A percentile compares a stretch with the other conserved stretches of the same genome.
These are phyloP conservation scores for Chiridota heheva DNA, from an alignment of 35 echinoderm and acorn worm species.

Conservation along the genomic window DNA sequence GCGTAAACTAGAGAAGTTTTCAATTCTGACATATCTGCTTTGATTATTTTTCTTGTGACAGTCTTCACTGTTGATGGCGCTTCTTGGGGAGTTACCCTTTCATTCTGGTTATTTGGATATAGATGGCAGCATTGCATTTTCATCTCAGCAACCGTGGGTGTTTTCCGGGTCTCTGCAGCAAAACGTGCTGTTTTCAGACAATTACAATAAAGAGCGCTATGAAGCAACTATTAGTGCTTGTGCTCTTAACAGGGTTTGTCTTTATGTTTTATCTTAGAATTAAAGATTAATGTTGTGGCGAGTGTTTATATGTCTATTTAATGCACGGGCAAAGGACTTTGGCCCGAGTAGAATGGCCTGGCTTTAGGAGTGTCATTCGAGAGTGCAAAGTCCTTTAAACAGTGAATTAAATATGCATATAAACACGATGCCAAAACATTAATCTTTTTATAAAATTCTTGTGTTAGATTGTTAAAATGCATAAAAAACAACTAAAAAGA, in stretches of 20 bases:
- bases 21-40: neutral
- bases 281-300: neutral
- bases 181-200: conserved; percentile 50
- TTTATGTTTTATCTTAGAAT: neutral
- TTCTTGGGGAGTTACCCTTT: conserved; percentile 39
- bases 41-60: neutral
- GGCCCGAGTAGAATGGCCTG: too few relatives aligned
- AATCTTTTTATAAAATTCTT: too few relatives aligned
- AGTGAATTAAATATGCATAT: too few relatives aligned
- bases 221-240: conserved; percentile 42
- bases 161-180: conserved; percentile 53
- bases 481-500: too few relatives aligned
- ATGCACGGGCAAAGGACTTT: neutral
- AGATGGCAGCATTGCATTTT: conserved; percentile 33
- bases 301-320: neutral
- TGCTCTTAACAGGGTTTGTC: conserved; percentile 61
- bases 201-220: conserved; percentile 41
- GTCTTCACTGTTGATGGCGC: conserved; percentile 58
- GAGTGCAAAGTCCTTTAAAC: too few relatives aligned
- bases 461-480: too few relatives aligned
- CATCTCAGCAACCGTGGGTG: conserved; percentile 57
- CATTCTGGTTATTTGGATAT: conserved; percentile 2
- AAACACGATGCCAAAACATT: too few relatives aligned
- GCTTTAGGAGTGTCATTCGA: too few relatives aligned
- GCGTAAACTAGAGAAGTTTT: too few relatives aligned